A percentile compares a stretch with the other conserved stretches of the same genome.
phyloP scores from a whole-genome alignment of 2,113 vertebrate species.

The Nettapus auritus region DNA sequence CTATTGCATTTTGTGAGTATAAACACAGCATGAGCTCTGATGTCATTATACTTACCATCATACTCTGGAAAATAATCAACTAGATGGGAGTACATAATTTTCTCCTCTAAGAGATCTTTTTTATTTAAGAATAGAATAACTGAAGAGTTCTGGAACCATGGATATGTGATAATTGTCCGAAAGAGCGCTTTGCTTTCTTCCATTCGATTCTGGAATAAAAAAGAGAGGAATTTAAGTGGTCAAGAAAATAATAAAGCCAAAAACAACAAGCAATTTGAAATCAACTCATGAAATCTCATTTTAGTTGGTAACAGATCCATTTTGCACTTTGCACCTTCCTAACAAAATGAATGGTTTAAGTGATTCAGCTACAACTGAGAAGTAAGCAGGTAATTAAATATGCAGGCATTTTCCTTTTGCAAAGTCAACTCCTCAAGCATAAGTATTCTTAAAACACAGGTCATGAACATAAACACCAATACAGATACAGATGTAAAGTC shows the following conservation, averaged over 20 bases:
- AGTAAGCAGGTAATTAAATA: neutral
- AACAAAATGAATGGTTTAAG: neutral
- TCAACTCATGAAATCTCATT: neutral
- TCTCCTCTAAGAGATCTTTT: constrained; percentile 95
- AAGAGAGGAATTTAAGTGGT: neutral
- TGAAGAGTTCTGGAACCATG: constrained; percentile 94
- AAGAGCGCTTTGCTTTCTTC: constrained; percentile 96
- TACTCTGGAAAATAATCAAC: constrained; percentile 96
- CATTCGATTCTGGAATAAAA: constrained; percentile 87
- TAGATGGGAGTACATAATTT: constrained; percentile 95
- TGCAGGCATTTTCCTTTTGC: neutral
- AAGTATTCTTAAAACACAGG: neutral
- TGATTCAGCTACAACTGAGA: neutral
- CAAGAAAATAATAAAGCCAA: neutral
- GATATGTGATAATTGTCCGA: constrained; percentile 93
- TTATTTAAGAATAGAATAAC: constrained; percentile 98
- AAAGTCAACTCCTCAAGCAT: neutral
- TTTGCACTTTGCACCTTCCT: neutral
- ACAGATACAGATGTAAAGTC: neutral
- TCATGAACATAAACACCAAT: neutral
- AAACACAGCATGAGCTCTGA: neutral
- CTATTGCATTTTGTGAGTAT: neutral
- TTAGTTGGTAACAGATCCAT: neutral
- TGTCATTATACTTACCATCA: constrained; percentile 83
- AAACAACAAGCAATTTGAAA: neutral